Base-by-base conservation (phyloP, 2,797 vertebrate species). In the Macropodus opercularis region DNA sequence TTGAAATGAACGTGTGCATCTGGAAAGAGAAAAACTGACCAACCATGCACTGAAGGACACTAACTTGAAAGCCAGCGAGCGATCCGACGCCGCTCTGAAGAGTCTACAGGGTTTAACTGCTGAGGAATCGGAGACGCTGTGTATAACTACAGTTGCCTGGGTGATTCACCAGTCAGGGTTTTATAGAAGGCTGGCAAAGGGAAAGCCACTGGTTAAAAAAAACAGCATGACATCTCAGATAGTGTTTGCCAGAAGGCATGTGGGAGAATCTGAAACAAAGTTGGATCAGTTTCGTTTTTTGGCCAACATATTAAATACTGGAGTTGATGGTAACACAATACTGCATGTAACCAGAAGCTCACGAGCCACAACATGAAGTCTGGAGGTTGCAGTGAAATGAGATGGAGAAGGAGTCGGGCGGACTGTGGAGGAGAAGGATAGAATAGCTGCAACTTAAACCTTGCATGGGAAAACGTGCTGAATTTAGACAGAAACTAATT, bases 141-240 rank as follows among this genome's bases (percentile, higher is more conserved):
- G 34, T 64, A 34, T 52, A 74, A 69, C 49, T 59, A 63, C 67
- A 60, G 64, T 67, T 71, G 66, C 69, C 77, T 13, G 39, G 57
- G 56, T 80, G 72, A 80, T 72, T 79, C 63, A 80, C 59, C 52
- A 77, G 66, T 63, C 50, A 43, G 38, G 43, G 56, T 81, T 77
- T 83, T 60, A 78, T 32, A 55, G 63, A 49, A 62, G 48, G 57
- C 32, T 55, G 65, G 68, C 36, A 66, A 71, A 78, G 42, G 60
- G 26, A 72, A 61, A 73, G 32, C 26, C 27, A 27, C 55, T 34
- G 46, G 27, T 57, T 24, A 59, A 50, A 46, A 63, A 46, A 56
- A 50, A 48, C 59, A 48, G 61, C 68, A 65, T 70, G 61, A 62
- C 62, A 66, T 71, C 48, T 72, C 67, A 56, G 58, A 22, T 52